phyloP scores from a whole-genome alignment of 1,140 invertebrate genomes.

The Melanaphis sacchari region DNA sequence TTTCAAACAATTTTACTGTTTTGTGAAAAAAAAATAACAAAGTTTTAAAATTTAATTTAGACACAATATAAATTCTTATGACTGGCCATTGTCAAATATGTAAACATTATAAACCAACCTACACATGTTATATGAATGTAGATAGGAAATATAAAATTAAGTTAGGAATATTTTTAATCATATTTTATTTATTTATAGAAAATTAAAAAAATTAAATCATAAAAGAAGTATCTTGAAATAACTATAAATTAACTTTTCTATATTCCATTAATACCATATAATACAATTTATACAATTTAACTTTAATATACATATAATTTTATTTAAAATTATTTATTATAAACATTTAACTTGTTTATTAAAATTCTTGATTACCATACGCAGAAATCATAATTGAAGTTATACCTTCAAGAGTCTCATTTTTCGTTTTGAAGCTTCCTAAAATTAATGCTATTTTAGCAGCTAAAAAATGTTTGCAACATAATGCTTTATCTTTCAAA shows the following conservation, averaged over 20 bases:
- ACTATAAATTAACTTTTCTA: not conserved
- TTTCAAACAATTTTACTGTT: no score
- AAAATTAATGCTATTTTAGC: slow-evolving; percentile 48
- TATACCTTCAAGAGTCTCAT: slow-evolving; percentile 20
- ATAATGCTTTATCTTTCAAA: slow-evolving; percentile 40
- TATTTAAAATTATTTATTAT: not conserved
- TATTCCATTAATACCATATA: not conserved
- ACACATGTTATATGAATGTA: not conserved
- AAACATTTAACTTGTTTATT: not conserved
- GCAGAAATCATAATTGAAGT: slow-evolving; percentile 39
- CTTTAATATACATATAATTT: not conserved
- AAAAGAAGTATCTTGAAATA: not conserved
- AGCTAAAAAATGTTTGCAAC: slow-evolving; percentile 55
- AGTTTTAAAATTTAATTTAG: no score
- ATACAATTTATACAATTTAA: not conserved
- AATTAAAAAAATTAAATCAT: not conserved
- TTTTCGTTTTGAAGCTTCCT: slow-evolving; percentile 18
- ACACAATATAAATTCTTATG: no score
- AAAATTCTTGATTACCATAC: slow-evolving; percentile 24
- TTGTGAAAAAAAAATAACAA: no score
- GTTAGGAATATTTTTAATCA: not conserved
- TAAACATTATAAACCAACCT: no score
- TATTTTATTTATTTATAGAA: not conserved
- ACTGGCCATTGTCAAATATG: no score
- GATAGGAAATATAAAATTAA: not conserved